Base-by-base conservation (phyloP, 2,888 invertebrate genomes). In the Fragum fragum region DNA sequence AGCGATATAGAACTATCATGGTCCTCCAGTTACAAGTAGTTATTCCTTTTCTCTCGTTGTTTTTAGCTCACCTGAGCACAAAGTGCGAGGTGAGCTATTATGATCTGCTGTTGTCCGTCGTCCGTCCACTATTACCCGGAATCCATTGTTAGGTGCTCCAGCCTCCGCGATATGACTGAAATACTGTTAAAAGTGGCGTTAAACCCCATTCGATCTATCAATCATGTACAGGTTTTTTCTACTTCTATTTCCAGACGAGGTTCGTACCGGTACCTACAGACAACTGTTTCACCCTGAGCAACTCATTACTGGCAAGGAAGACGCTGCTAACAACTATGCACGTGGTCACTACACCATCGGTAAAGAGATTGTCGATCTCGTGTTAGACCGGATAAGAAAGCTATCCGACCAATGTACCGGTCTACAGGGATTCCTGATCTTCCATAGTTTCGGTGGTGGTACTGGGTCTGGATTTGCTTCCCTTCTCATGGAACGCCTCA, bases 241-340 rank as follows among this genome's bases (percentile, higher is more conserved):
- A n/a, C 68, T 63, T 39, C 61, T 53, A 57, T 42, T 83, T 87
- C 1, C 82, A 92, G 95, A 95, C 90, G 95, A 95, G 87, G 94
- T 95, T 59, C 91, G 95, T 32, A 95, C 94, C n/a, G 95, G 95
- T 39, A 94, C 93, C 47, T 99, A 99, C 96, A 96, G 98, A 87
- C 98, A 98, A 95, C 96, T 99, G 93, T 99, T 99, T 96, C 99
- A 99, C 95, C 99, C 99, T 85, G 99, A 99, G 95, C 99, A 99
- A 95, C 96, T 99, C 95, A 98, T 98, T 95, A 98, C 98, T 91
- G 98, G 98, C 91, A 99, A 99, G 95, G 98, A 98, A 95, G 98
- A 99, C 94, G 99, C 99, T 71, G 99, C 99, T 91, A 99, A 99
- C 96, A 99, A 99, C 96, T 99, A 99, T 90, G 99, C 99, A 83